Evolutionary conservation across 2,797 vertebrate species (phyloP), one percentile per base, ranked within the genome.

Genomic region (Schizothorax lantsangensis): DNA sequence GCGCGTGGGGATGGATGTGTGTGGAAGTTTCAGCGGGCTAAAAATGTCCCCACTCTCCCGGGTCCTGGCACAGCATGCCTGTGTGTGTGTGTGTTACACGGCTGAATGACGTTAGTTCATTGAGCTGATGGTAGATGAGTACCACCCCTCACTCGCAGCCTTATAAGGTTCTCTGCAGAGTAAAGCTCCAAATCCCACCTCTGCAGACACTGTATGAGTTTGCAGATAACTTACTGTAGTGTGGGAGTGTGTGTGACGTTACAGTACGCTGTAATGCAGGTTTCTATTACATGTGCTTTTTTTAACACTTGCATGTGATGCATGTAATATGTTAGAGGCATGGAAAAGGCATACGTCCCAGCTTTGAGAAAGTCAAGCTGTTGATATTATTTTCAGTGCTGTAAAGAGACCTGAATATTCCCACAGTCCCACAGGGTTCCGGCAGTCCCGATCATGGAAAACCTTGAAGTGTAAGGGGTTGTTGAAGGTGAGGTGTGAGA

Each of bases 111-210:
- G 85, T 88, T 88, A 79, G 69, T 87, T 87, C 85, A 88, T 84
- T 90, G 88, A 89, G 88, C 74, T 89, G 78, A 66, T 71, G 14
- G 83, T 69, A 77, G 86, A 88, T 59, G 64, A 85, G 90, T 73
- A 86, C 81, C 89, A 88, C 80, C 78, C 88, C 84, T 89, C 83
- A 71, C 72, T 85, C 52, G 43, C 23, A 14, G 62, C 89, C 90
- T 84, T 90, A 89, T 88, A 89, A 81, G 91, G 91, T 87, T 83
- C 88, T 88, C 62, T 78, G 59, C 62, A 45, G 85, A 88, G 66
- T 85, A 81, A 79, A 73, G 69, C 49, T 77, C 45, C 17, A 59
- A 77, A 74, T 73, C 45, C 79, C 79, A 33, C 26, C 74, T 88
- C 54, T 47, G 79, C 21, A 80, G 79, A 81, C 45, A 1, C 54